Base-by-base conservation (phyloP, 2,888 invertebrate species). In the Oscheius onirici region DNA sequence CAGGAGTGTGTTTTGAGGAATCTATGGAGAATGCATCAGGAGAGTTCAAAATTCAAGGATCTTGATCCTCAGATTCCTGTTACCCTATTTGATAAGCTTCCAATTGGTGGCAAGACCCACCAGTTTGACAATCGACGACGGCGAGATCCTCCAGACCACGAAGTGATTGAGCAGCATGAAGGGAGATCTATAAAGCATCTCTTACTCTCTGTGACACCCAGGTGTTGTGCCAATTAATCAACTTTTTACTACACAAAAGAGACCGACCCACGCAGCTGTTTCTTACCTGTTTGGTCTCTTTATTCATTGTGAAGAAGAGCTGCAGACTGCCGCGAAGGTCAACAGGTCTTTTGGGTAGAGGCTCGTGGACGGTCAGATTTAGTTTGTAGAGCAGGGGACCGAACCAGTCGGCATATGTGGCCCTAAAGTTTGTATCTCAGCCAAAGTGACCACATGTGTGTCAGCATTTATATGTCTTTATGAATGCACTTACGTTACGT, bases 351-450 rank as follows among this genome's bases (percentile, higher is more conserved):
- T 63, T 46, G 24, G 75, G 74, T 20, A 75, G 60, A 11, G 74
- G 55, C 46, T 73, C 73, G 10, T 69, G 66, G 28, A 79, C 71
- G 0, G 76, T 73, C n/a, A 79, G 41, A 52, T 79, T 79, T 20
- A 76, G 54, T 10, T 57, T 67, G 55, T 79, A 79, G 40, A 76
- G 79, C 6, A 79, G 40, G 15, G 77, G 75, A 49, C 58, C 40
- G 70, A 78, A 76, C 17, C 69, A 49, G 41, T 72, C 61, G 26
- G 73, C 72, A 13, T 60, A 57, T 5, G 41, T 41, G 17, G 69
- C 43, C 13, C 70, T 70, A 44, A 69, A 69, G 52, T 24, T 52
- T 52, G 52, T 52, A 22, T 52, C 41, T 24, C 10, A 17, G 46
- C 15, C 26, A 26, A n/a, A 49, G n/a, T 43, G 60, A 24, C 60